phyloP scores from a whole-genome alignment of 2,797 vertebrate species.

The Scyliorhinus canicula region DNA sequence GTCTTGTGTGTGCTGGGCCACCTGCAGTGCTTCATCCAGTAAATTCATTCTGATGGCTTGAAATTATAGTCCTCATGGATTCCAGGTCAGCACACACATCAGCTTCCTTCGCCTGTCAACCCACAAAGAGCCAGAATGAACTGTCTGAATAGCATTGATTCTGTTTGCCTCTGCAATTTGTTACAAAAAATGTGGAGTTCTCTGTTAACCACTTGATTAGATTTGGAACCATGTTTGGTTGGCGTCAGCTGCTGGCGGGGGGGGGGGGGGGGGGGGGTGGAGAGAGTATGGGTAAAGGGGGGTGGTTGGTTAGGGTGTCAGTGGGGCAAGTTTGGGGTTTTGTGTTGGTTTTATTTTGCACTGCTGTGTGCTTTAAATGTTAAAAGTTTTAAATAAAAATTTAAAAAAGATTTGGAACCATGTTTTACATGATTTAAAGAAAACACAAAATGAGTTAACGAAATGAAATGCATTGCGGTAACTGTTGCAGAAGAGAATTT shows the following conservation, averaged over 20 bases:
- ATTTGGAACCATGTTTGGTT: not conserved
- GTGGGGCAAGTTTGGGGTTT: too few relatives aligned
- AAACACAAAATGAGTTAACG: not conserved
- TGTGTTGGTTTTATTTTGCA: too few relatives aligned
- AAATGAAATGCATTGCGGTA: not conserved
- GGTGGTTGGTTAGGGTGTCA: too few relatives aligned
- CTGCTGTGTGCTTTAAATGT: too few relatives aligned
- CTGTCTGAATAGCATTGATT: not conserved
- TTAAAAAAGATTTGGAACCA: too few relatives aligned
- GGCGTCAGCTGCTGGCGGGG: too few relatives aligned
- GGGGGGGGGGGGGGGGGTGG: too few relatives aligned
- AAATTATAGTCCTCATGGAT: conserved; percentile 40
- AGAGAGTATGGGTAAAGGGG: too few relatives aligned
- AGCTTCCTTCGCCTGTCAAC: conserved; percentile 5
- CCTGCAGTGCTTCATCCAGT: conserved; percentile 42
- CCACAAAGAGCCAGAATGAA: not conserved
- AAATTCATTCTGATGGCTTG: conserved; percentile 43
- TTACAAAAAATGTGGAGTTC: not conserved
- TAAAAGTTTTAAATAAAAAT: too few relatives aligned
- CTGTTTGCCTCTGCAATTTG: not conserved
- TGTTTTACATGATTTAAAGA: not conserved
- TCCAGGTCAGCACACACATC: conserved; percentile 39
- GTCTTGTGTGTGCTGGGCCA: conserved; percentile 41
- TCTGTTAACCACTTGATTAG: not conserved
- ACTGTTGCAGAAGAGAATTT: not conserved